Base-by-base conservation (phyloP, 2,797 vertebrate genomes). In the Manis crassicaudata region DNA sequence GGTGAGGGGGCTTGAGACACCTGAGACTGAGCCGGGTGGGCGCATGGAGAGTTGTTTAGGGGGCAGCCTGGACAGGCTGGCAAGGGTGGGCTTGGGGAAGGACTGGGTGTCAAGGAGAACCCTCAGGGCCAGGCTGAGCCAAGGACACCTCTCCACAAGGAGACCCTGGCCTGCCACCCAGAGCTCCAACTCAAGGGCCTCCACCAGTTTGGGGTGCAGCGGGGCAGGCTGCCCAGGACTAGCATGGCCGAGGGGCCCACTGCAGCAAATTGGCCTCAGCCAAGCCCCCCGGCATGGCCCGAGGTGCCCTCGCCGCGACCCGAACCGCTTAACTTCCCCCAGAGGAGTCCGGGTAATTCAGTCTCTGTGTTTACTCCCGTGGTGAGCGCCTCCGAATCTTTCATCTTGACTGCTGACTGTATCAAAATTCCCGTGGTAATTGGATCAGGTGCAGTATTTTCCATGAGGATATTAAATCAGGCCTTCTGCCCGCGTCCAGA, bases 391-490 rank as follows among this genome's bases (percentile, higher is more conserved):
- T 92, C 97, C 75, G 86, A 37, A 7, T 96, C 96, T 92, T 89
- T 96, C 13, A 54, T 97, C 98, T 95, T 93, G 67, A 97, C 97
- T 94, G 98, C 98, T 97, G 98, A 91, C 97, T 94, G 97, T 93
- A 54, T 98, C 23, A 10, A 98, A 98, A 98, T 98, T 97, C 98
- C 98, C 94, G 91, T 97, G 98, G 96, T 98, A 99, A 98, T 98
- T 96, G 98, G 98, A 98, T 99, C 98, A 98, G 98, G 97, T 98
- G 97, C 97, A 86, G 96, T 60, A 93, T 96, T 98, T 98, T 97
- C 98, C 97, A 75, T 12, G 98, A 97, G 97, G 95, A 97, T 98
- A 98, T 98, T 81, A 97, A 98, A 98, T 98, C 98, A 98, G 98
- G 95, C 97, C 96, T 97, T 97, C 97, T 94, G 97, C 97, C 97